Evolutionary conservation across 2,113 vertebrate genomes (phyloP).

Genomic region (Irena cyanogastra): DNA sequence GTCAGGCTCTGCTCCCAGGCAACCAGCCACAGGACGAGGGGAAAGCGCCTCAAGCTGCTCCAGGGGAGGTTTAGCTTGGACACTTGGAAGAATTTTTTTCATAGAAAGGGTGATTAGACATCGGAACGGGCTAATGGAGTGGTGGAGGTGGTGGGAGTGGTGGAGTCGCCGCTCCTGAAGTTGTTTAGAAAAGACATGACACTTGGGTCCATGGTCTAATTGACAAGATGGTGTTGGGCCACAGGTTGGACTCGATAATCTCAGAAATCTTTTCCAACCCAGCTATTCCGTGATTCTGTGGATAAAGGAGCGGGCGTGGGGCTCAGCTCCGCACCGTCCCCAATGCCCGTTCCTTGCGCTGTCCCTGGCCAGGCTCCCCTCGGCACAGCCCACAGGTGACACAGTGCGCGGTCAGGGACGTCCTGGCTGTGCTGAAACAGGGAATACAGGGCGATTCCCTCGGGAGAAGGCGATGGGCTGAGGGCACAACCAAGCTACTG

Average conservation of each 20-base stretch:
- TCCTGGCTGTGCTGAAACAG: not conserved
- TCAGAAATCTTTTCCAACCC: not conserved
- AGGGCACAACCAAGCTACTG: not conserved
- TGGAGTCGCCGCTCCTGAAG: not conserved
- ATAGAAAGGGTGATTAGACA: too few species aligned
- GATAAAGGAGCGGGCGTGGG: not conserved
- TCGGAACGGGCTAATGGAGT: too few species aligned
- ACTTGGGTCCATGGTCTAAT: not conserved
- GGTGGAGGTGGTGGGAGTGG: too few species aligned
- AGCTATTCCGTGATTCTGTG: not conserved
- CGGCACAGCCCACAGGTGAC: not conserved
- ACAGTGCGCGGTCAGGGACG: rapidly evolving
- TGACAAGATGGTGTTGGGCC: not conserved
- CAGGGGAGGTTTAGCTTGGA: too few species aligned
- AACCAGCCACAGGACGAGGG: not conserved
- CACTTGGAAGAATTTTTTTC: not conserved
- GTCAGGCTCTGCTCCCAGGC: not conserved
- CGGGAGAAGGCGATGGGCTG: rapidly evolving
- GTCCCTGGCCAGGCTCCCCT: not conserved
- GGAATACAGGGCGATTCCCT: rapidly evolving
- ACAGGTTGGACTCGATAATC: not conserved
- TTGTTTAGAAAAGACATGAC: not conserved
- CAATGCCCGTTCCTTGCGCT: rapidly evolving
- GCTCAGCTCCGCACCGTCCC: not conserved
- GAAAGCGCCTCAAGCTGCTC: not conserved